Evolutionary conservation across 2,113 vertebrate genomes (phyloP).

Genomic region (Misgurnus anguillicaudatus): DNA sequence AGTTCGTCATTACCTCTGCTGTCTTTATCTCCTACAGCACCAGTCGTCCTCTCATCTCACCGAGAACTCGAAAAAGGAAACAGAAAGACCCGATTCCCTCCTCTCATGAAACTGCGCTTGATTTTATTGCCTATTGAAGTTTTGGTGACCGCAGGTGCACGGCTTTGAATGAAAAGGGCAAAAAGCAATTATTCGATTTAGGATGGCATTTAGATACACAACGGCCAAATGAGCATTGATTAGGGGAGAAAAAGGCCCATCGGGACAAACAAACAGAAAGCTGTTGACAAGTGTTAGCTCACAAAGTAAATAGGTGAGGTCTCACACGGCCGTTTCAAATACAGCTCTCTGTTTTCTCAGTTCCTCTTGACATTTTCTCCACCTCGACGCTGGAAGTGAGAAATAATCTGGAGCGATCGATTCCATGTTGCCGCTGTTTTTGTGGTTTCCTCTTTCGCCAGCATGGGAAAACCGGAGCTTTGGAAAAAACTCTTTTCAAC

Average conservation of each 20-base stretch:
- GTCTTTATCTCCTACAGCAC: neutral
- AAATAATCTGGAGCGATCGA: slow-evolving; percentile 36
- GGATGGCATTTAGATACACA: slow-evolving; percentile 35
- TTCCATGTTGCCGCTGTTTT: neutral
- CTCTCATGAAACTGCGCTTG: neutral
- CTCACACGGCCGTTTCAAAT: neutral
- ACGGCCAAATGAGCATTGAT: slow-evolving; percentile 33
- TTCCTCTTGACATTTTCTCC: slow-evolving; percentile 27
- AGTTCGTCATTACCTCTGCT: slow-evolving; percentile 6
- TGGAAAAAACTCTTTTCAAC: slow-evolving; percentile 29
- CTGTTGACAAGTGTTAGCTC: neutral
- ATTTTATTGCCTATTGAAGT: slow-evolving; percentile 23
- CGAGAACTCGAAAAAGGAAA: neutral
- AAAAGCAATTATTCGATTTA: slow-evolving; percentile 31
- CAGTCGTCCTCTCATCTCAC: neutral
- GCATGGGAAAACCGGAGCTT: slow-evolving; percentile 29
- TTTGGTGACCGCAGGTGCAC: neutral
- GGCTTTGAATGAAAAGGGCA: slow-evolving; percentile 28
- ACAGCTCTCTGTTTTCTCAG: neutral
- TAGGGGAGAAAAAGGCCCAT: slow-evolving; percentile 1
- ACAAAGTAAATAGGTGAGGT: slow-evolving; percentile 23
- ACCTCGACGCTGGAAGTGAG: slow-evolving; percentile 18
- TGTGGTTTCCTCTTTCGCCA: slow-evolving; percentile 43
- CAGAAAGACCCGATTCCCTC: neutral
- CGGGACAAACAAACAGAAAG: neutral